Conservation (phyloP, 2,888 invertebrate species). For the Parnassius smintheus region DNA sequence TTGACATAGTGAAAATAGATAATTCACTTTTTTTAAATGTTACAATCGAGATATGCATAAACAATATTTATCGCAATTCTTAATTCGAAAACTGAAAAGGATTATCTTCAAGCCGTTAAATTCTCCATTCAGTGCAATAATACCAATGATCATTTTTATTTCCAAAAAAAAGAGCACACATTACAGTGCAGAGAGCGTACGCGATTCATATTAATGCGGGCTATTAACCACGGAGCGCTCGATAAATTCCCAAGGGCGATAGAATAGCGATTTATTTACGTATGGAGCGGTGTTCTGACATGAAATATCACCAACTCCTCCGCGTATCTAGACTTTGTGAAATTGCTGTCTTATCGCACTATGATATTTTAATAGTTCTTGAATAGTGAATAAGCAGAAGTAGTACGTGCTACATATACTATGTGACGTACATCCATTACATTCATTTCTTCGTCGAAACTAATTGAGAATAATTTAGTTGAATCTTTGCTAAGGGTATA, state of each 20-base stretch:
- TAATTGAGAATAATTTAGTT: not conserved
- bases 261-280: constrained; percentile 62
- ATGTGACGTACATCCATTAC: not conserved
- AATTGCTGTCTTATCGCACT: constrained; percentile 29
- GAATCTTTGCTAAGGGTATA: no score
- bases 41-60: not conserved
- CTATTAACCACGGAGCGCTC: constrained; percentile 58
- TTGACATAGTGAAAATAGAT: no score
- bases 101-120: constrained; percentile 19
- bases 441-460: not conserved
- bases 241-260: constrained; percentile 55
- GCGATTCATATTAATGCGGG: constrained; percentile 55
- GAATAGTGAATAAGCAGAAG: constrained; percentile 14
- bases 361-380: constrained; percentile 20
- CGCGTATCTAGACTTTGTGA: constrained; percentile 28
- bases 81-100: constrained; percentile 18
- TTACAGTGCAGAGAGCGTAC: constrained; percentile 27
- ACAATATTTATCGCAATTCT: constrained; percentile 3
- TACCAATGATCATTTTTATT: constrained; percentile 21
- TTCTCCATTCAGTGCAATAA: constrained; percentile 21
- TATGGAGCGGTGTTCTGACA: constrained; percentile 35
- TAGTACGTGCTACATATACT: constrained; percentile 7
- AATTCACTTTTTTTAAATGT: not conserved
- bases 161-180: constrained; percentile 22
- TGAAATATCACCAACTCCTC: constrained; percentile 36